These are phyloP conservation scores for Anticlea derivata DNA, from an alignment of 2,888 invertebrate species.

Conservation along the genomic window DNA sequence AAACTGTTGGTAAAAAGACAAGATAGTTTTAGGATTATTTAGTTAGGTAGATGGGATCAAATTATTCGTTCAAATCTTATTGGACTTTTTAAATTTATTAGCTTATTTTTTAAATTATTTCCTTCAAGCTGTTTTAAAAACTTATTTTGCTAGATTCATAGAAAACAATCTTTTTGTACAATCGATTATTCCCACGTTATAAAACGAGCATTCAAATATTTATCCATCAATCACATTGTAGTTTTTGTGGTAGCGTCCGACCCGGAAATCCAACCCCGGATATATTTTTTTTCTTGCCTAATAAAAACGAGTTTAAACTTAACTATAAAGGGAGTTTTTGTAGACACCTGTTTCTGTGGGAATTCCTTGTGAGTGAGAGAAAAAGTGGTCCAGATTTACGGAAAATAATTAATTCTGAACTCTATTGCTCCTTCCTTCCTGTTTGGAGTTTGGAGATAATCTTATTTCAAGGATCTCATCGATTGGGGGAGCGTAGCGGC, in stretches of 20 bases:
- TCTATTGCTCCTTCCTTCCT: not conserved
- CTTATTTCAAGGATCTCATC: not conserved
- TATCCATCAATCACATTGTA: constrained; percentile 58
- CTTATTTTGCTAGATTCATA: too few species aligned
- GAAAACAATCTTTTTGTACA: too few species aligned
- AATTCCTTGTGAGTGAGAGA: constrained; percentile 48
- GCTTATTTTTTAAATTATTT: too few species aligned
- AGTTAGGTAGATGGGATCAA: too few species aligned
- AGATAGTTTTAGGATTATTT: too few species aligned
- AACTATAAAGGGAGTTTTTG: constrained; percentile 64
- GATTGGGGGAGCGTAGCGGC: too few species aligned
- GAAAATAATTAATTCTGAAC: not conserved
- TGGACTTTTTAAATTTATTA: too few species aligned
- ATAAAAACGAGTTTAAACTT: constrained; percentile 69
- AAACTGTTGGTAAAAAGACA: too few species aligned
- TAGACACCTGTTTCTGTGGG: constrained; percentile 75
- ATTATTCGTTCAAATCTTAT: too few species aligned
- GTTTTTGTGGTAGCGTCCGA: constrained; percentile 57
- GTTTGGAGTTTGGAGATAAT: too few species aligned
- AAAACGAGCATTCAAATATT: constrained; percentile 58
- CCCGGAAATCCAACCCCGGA: constrained; percentile 76
- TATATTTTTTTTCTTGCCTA: constrained; percentile 51
- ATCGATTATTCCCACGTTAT: constrained; percentile 47
- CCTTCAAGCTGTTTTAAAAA: too few species aligned
- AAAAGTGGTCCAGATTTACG: constrained; percentile 55